Evolutionary conservation across 1,140 invertebrate species (phyloP).

Genomic region (Steinernema feltiae): DNA sequence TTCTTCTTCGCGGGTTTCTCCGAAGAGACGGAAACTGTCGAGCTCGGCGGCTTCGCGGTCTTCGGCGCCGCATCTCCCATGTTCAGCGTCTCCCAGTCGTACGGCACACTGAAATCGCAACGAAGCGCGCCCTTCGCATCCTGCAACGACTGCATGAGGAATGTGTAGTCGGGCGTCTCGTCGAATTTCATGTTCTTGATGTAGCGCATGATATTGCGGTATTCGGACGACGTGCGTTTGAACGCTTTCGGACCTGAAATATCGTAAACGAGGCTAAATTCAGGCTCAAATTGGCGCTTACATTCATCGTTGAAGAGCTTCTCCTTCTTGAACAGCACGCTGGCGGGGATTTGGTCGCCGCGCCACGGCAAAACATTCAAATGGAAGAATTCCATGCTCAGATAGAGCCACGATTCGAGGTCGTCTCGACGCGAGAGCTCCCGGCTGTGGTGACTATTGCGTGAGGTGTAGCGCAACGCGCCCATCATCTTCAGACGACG

Average conservation of each 20-base stretch:
- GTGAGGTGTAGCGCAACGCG: neutral
- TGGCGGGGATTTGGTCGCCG: constrained; percentile 21
- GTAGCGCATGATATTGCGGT: neutral
- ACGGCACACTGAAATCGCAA: neutral
- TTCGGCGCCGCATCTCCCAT: neutral
- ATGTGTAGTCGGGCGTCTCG: neutral
- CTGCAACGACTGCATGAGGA: neutral
- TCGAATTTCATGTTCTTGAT: neutral
- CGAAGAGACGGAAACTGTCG: neutral
- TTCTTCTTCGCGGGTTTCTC: neutral
- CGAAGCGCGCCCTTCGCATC: neutral
- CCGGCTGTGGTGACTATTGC: neutral
- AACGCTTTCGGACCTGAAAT: neutral
- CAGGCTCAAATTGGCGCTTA: constrained; percentile 8
- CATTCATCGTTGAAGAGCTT: constrained; percentile 26
- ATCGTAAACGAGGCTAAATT: neutral
- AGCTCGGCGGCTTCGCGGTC: neutral
- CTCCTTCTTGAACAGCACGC: constrained; percentile 28
- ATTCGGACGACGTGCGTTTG: neutral
- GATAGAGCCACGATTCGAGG: constrained; percentile 30
- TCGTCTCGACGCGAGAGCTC: constrained; percentile 19
- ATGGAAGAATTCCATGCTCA: constrained; percentile 25
- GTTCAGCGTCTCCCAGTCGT: neutral
- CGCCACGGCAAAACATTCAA: constrained; percentile 18
- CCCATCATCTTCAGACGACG: constrained; percentile 15